Evolutionary conservation across 2,113 vertebrate genomes (phyloP), one percentile per base, ranked within the genome.

Genomic region (Megalops atlanticus): DNA sequence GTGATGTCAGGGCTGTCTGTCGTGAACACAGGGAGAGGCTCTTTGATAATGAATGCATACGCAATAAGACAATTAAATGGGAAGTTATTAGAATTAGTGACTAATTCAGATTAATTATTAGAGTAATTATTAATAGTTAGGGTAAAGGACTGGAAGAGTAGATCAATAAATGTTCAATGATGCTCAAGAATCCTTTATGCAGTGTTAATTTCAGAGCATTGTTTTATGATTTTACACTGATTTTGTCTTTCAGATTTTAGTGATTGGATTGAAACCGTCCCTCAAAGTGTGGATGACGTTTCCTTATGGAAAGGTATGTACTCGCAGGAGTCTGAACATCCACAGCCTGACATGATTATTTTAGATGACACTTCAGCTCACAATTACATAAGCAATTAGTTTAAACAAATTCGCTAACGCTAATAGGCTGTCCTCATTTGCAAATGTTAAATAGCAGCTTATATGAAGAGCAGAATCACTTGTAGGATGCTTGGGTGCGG

Each of bases 241-340:
- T 33, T 76, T 74, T 73, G 27, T 80, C 36, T 82, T 45, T 79
- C 90, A 99, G 98, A 98, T 99, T 80, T 84, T 99, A 39, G 96
- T 99, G 77, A 98, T 99, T 89, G 97, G 97, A 81, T 91, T 99
- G 80, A 99, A 99, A 83, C 98, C 98, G 0, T 95, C 96, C 47
- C 92, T 99, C 82, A 99, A 99, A 86, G 98, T 99, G 36, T 99
- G 97, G 98, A 97, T 99, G 96, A 98, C 98, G 2, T 98, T 99
- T 92, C 97, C 98, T 14, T 99, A 99, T 0, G 96, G 94, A 82
- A 96, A 96, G 88, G 98, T 99, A 84, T 91, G 95, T 93, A 78
- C 39, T 15, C 21, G 40, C 24, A 2, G 54, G 39, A 27, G 24
- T 21, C 36, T 21, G 33, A 27, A 70, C 14, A 36, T 38, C 69